Base-by-base conservation (phyloP, 2,888 invertebrate genomes). In the Stenchaetothrips biformis region DNA sequence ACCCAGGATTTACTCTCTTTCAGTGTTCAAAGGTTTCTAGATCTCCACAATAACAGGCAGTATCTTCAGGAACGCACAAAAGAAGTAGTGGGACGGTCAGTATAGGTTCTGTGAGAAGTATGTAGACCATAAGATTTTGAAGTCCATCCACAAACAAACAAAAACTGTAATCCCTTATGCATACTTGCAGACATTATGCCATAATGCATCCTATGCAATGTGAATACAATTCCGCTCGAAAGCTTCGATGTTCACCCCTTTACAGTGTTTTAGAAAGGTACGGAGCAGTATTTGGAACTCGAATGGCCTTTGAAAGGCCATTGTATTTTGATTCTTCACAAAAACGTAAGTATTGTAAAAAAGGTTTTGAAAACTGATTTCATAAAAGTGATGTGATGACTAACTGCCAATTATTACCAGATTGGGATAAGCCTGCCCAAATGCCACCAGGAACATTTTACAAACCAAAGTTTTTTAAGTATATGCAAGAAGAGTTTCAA, bases 291-390 rank as follows among this genome's bases (percentile, higher is more conserved):
- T 92, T 92, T 86, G 92, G 92, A 18, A 91, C 91, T 79, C 90
- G 91, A 85, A 92, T 92, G 91, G 92, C 92, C 18, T 93, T 92
- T 84, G 92, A 93, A 85, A 86, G 92, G 83, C 91, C 92, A n/a
- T 86, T 92, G 78, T 92, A 92, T 85, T 92, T 92, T 85, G 90
- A 91, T 84, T 87, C 89, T 8, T 88, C 88, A 79, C 89, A 89
- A 82, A 87, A 87, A 87, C 87, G 90, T 89, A 86, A 83, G 83
- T 83, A 37, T 16, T 62, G 13, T 78, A 6, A 7, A 74, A 74
- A 74, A 4, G 21, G 7, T 74, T 1, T n/a, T 80, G 37, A 77
- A 21, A 47, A 7, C 48, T 25, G 62, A 78, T 62, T 74, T 79
- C 37, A 4, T 18, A n/a, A 48, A 79, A 80, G 18, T 80, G 81